Evolutionary conservation across 2,888 invertebrate species (phyloP).

Genomic region (Cacoxenus indagator): DNA sequence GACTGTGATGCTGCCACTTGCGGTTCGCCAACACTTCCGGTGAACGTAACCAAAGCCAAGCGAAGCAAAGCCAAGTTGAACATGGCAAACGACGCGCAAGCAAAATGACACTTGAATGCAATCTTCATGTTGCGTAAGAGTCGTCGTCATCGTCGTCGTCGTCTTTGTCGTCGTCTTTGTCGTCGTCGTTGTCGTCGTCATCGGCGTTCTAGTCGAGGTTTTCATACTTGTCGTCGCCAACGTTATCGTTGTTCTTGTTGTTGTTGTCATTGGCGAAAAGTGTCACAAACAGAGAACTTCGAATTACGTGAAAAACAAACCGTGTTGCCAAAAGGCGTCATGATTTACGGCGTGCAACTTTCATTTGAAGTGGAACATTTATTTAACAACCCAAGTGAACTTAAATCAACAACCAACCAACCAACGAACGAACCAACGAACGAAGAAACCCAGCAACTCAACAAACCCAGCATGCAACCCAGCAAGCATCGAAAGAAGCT

Average conservation of each 20-base stretch:
- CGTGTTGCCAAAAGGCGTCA: not conserved
- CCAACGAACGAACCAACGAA: not conserved
- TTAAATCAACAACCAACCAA: constrained; percentile 54
- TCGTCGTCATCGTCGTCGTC: not conserved
- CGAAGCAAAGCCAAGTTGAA: constrained; percentile 18
- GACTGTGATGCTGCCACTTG: constrained; percentile 5
- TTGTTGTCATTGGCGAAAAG: constrained; percentile 42
- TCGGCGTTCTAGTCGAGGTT: constrained; percentile 16
- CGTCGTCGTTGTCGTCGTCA: constrained; percentile 44
- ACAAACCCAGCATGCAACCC: not conserved
- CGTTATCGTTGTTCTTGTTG: constrained; percentile 35
- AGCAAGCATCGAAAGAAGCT: not conserved
- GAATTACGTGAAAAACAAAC: constrained; percentile 1
- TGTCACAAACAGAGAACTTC: constrained; percentile 60
- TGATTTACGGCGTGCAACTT: constrained; percentile 62
- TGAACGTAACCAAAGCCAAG: constrained; percentile 7
- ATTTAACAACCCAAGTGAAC: constrained; percentile 60
- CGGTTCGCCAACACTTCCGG: constrained; percentile 37
- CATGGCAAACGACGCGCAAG: not conserved
- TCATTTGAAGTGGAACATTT: constrained; percentile 63
- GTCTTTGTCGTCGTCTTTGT: constrained; percentile 38
- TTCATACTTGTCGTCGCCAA: constrained; percentile 36
- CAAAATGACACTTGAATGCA: constrained; percentile 11
- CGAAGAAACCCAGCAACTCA: not conserved
- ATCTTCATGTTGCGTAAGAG: constrained; percentile 5